Base-by-base conservation (phyloP, 2,797 vertebrate genomes). In the Fratercula arctica region DNA sequence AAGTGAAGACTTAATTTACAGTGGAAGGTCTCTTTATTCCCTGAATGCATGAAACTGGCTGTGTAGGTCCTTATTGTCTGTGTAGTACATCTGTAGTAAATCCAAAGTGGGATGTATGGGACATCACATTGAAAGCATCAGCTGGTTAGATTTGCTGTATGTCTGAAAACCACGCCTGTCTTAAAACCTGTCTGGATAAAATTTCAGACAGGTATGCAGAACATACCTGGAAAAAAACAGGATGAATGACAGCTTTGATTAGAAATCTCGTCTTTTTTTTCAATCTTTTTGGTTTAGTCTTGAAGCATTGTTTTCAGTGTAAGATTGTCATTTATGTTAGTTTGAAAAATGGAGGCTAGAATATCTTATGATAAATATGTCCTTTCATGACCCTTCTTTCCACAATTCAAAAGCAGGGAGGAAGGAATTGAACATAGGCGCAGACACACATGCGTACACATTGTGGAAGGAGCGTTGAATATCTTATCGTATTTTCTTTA, bases 211-310 rank as follows among this genome's bases (percentile, higher is more conserved):
- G 10, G 3, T 73, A 57, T 23, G 8, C 18, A 56, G 8, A 88
- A 61, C 0, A 5, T 18, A 66, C 4, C 10, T 85, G 45, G 13
- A 6, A 64, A 84, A 50, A 0, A 1, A 0, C 2, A 57, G 41
- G 9, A 21, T 29, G 13, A 5, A 46, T 50, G 14, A 17, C 43
- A 88, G 72, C 16, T 16, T 13, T 63, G 3, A 21, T 77, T 39
- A 80, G 28, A 64, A 86, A 45, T 60, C 3, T 14, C 3, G 20
- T 13, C 10, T 7, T 5, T 57, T 54, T 70, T 57, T 68, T 5
- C 6, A 12, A 39, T 11, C 11, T 25, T 87, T 59, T 82, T 48
- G 1, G 3, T 76, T 81, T 79, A 11, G 13, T 41, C 35, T 73
- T 50, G 8, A 19, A 70, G 3, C 16, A 29, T 35, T 78, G 9